Evolutionary conservation across 2,797 vertebrate genomes (phyloP), one percentile per base, ranked within the genome.

Genomic region (Chloroceryle amazona): DNA sequence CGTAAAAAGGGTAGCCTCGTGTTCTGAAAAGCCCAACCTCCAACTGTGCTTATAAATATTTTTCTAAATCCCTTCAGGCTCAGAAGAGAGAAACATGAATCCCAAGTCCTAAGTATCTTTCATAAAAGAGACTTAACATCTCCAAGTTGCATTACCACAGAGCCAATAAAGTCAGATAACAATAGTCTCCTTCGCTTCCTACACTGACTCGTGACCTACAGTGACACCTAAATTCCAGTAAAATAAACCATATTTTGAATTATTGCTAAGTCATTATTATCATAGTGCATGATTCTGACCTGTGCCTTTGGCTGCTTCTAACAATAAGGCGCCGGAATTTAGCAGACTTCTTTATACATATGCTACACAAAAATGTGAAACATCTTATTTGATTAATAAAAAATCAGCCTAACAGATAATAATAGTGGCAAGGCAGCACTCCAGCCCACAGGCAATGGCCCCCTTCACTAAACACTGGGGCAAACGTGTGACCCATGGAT

Each of bases 91-190:
- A 71, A 91, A 70, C 62, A 73, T 4, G 68, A 94, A 92, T 85
- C 89, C 67, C 61, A 33, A 55, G 60, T 76, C 81, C 70, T 73
- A 91, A 80, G 25, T 22, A 63, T 42, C 61, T 93, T 94, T 91
- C 68, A 91, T 92, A 75, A 95, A 82, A 92, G 46, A 86, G 89
- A 61, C 19, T 92, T 91, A 70, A 71, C 54, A n/a, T 60, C 71
- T 81, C 84, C 68, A 75, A 72, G 86, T 37, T 0, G 0, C 9
- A 26, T 68, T 85, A n/a, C 33, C 0, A 11, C 37, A 47, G 57
- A 86, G 52, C 57, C 39, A 23, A 10, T 11, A 17, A 68, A 80
- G 52, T 12, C 84, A 83, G 23, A 52, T 51, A 81, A 55, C 67
- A 79, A 49, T 11, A 91, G 33, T 7, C 1, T 46, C 31, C 49